Evolutionary conservation across 2,888 invertebrate species (phyloP).

Genomic region (Tiphia femorata): DNA sequence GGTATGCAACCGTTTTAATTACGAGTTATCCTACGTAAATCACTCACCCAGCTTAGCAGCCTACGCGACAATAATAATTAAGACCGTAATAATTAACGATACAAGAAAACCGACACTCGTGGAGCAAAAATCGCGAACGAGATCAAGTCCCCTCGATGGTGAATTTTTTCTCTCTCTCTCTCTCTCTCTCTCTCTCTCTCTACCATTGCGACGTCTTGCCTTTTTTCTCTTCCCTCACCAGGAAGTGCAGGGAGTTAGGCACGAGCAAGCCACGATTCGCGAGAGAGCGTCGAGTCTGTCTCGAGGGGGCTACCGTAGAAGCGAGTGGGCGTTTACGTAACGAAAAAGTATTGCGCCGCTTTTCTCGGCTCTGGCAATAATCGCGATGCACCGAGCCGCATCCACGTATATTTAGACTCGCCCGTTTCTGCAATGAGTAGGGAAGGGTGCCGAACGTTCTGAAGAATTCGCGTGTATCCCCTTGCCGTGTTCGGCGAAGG

Average conservation of each 20-base stretch:
- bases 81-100: neutral
- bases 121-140: neutral
- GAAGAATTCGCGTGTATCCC: no score
- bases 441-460: no score
- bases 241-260: neutral
- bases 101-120: neutral
- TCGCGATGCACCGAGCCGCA: neutral
- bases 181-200: slow-evolving; percentile 17
- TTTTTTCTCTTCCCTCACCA: neutral
- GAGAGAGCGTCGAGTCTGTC: no score
- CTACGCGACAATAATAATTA: no score
- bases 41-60: no score
- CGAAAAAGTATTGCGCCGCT: slow-evolving; percentile 11
- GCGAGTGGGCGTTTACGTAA: slow-evolving; percentile 17
- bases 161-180: neutral
- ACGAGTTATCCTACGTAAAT: neutral
- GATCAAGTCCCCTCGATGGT: neutral
- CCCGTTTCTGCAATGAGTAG: no score
- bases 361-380: neutral
- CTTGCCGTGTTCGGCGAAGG: no score
- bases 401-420: neutral
- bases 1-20: neutral
- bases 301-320: no score
- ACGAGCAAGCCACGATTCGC: no score
- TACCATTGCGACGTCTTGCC: slow-evolving; percentile 17